phyloP scores from a whole-genome alignment of 2,888 invertebrate species.

The Drymonia ruficornis region DNA sequence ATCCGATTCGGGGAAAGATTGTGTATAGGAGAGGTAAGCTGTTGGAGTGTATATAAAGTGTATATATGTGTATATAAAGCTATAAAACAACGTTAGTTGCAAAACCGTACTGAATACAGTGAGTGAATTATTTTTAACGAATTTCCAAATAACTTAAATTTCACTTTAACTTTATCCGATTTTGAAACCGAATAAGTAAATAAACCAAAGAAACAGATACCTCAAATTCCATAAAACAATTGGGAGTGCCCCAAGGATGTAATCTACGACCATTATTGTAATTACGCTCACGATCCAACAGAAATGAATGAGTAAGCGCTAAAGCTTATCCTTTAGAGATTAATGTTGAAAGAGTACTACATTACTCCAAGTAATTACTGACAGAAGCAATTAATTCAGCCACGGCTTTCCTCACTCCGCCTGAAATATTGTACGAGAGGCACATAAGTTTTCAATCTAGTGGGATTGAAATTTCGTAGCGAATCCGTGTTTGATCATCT shows the following conservation, averaged over 20 bases:
- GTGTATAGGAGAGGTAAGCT: neutral
- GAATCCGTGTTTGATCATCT: conserved; percentile 14
- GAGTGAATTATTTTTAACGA: too few species aligned
- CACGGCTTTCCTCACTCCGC: conserved; percentile 31
- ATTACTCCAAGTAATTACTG: conserved; percentile 49
- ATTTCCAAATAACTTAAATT: too few species aligned
- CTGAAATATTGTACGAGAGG: conserved; percentile 32
- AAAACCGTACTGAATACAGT: too few species aligned
- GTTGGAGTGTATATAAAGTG: too few species aligned
- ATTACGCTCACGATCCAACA: conserved; percentile 31
- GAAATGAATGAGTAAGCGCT: conserved; percentile 36
- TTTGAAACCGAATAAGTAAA: neutral
- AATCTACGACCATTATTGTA: conserved; percentile 32
- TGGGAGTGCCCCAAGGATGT: conserved; percentile 20
- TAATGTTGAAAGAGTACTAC: conserved; percentile 47
- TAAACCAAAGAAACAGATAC: neutral
- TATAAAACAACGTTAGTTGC: too few species aligned
- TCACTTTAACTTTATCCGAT: too few species aligned
- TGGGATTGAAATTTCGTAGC: conserved; percentile 21
- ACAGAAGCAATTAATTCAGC: conserved; percentile 47
- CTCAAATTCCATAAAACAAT: conserved; percentile 17
- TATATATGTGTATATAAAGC: too few species aligned
- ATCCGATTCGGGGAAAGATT: conserved; percentile 13
- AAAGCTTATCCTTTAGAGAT: conserved; percentile 46
- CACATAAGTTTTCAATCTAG: conserved; percentile 34